Percentiles rank a stretch among this genome's conserved stretches.
These are phyloP conservation scores for Diadegma fenestrale DNA, from an alignment of 2,888 invertebrate genomes.

Conservation along the genomic window DNA sequence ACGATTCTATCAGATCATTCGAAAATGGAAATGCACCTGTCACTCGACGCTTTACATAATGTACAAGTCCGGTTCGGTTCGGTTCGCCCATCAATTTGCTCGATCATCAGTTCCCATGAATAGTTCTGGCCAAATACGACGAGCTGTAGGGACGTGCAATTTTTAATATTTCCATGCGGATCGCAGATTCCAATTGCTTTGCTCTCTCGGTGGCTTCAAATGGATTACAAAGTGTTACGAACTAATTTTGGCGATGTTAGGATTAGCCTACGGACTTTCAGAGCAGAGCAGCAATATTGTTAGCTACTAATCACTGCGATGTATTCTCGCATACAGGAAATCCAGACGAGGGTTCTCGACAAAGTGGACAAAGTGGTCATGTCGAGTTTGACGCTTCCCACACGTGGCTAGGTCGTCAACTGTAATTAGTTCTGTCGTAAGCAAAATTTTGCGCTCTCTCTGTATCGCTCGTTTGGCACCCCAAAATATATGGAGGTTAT, in stretches of 20 bases:
- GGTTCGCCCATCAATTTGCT: background rate
- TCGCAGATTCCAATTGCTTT: background rate
- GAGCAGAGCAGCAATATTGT: background rate
- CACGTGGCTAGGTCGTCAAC: conserved; percentile 1
- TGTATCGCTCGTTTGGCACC: background rate
- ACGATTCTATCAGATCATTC: background rate
- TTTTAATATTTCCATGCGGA: background rate
- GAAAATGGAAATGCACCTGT: conserved; percentile 1
- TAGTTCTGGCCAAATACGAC: background rate
- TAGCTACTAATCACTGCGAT: conserved; percentile 1
- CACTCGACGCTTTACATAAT: conserved; percentile 17
- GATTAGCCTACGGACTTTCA: background rate
- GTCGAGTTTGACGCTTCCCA: conserved; percentile 11
- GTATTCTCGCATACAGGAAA: background rate
- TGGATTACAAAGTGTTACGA: conserved; percentile 1
- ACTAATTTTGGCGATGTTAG: background rate
- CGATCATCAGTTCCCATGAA: background rate
- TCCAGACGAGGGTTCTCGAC: background rate
- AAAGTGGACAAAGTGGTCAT: conserved; percentile 28
- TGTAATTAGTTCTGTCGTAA: conserved; percentile 18
- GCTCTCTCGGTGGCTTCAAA: background rate
- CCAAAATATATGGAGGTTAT: background rate
- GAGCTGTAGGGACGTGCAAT: background rate
- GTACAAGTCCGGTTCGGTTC: background rate
- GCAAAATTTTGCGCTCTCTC: conserved; percentile 28